Percentiles rank a stretch among this genome's conserved stretches.
Conservation (phyloP, 2,888 invertebrate genomes). For the Folsomia candida region DNA sequence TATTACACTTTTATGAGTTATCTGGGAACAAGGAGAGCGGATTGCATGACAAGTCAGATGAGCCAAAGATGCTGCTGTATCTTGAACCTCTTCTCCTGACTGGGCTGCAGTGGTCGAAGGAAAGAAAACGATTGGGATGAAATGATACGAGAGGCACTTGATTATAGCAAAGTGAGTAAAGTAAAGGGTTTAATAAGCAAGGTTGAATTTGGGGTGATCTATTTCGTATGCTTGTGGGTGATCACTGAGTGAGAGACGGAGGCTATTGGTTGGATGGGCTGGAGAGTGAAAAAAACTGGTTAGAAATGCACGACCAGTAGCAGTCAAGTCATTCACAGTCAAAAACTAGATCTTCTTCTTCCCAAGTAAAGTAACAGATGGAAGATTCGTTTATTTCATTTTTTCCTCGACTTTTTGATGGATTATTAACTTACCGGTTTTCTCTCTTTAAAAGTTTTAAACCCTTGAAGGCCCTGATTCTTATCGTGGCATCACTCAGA, state of each 20-base stretch:
- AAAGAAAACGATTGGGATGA: background rate
- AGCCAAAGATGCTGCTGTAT: no score
- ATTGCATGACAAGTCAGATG: background rate
- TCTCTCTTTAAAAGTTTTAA: constrained; percentile 30
- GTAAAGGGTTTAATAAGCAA: constrained; percentile 24
- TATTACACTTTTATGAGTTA: background rate
- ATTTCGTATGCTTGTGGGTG: constrained; percentile 51
- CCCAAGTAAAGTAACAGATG: constrained; percentile 49
- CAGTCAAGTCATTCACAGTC: constrained; percentile 36
- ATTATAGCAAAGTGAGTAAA: background rate
- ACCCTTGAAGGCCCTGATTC: constrained; percentile 48
- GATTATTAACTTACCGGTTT: constrained; percentile 51
- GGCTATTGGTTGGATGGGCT: background rate
- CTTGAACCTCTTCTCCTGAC: no score
- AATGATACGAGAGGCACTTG: background rate
- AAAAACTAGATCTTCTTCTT: constrained; percentile 50
- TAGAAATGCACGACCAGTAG: constrained; percentile 50
- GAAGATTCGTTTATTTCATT: constrained; percentile 40
- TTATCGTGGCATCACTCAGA: constrained; percentile 37
- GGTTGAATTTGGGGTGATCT: constrained; percentile 49
- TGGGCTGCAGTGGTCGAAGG: no score
- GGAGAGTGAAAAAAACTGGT: constrained; percentile 43
- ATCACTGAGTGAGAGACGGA: constrained; percentile 38
- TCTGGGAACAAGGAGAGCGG: background rate
- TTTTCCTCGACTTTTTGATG: constrained; percentile 47